Evolutionary conservation across 2,113 vertebrate genomes (phyloP).

Genomic region (Nibea albiflora): DNA sequence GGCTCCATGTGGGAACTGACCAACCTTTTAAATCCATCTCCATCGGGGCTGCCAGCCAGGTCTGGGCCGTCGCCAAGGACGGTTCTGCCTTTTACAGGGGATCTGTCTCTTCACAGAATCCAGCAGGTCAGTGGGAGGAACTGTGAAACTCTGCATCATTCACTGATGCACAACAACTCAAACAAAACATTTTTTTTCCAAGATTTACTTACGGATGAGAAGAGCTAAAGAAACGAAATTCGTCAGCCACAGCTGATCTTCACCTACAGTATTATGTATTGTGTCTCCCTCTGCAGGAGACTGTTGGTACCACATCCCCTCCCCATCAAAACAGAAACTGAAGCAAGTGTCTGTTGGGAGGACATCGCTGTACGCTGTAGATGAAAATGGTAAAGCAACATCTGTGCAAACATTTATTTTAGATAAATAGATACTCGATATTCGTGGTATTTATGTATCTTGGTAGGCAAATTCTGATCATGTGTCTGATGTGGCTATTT

Average conservation of each 20-base stretch:
- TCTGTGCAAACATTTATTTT: too few species aligned
- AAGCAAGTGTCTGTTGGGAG: conserved; percentile 94
- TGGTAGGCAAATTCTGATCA: background rate
- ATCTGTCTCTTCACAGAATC: conserved; percentile 89
- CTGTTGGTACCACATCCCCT: conserved; percentile 96
- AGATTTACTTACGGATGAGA: background rate
- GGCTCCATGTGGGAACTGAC: conserved; percentile 97
- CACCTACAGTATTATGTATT: background rate
- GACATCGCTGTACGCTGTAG: conserved; percentile 90
- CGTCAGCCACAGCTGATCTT: background rate
- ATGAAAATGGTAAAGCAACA: conserved; percentile 89
- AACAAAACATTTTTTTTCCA: background rate
- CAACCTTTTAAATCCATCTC: conserved; percentile 95
- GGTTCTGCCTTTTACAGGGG: conserved; percentile 96
- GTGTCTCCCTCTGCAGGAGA: conserved; percentile 85
- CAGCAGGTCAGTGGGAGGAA: conserved; percentile 85
- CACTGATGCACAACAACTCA: background rate
- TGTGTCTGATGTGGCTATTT: conserved; percentile 16
- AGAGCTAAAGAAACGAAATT: background rate
- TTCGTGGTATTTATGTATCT: background rate
- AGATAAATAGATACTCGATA: too few species aligned
- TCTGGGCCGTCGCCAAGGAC: conserved; percentile 94
- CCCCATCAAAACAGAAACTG: conserved; percentile 92
- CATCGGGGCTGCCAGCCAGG: conserved; percentile 90
- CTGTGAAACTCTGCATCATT: background rate